Conservation (phyloP, 2,888 invertebrate genomes). For the Leucophenga maculata region DNA sequence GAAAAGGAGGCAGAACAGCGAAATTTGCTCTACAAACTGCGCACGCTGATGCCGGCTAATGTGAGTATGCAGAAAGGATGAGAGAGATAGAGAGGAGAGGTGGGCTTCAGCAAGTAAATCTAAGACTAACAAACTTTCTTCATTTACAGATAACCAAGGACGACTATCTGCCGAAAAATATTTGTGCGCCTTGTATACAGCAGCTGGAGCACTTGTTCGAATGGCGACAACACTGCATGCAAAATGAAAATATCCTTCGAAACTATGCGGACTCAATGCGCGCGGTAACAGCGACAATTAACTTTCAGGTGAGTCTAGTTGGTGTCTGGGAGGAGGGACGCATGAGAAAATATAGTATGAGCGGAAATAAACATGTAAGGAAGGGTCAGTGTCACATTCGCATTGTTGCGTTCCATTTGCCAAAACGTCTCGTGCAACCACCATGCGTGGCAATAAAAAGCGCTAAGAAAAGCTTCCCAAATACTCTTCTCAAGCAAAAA, state of each 20-base stretch:
- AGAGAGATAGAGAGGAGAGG: neutral
- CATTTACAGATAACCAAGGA: constrained; percentile 78
- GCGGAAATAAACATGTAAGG: neutral
- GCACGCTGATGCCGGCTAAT: constrained; percentile 80
- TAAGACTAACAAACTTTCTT: neutral
- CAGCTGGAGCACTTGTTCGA: constrained; percentile 80
- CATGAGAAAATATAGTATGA: constrained; percentile 1
- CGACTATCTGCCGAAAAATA: constrained; percentile 81
- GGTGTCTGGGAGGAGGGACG: constrained; percentile 29
- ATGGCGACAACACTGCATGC: constrained; percentile 79
- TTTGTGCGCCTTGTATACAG: constrained; percentile 79
- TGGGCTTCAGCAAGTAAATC: constrained; percentile 22
- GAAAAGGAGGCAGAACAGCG: constrained; percentile 82
- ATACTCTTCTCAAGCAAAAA: neutral
- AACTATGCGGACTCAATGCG: constrained; percentile 81
- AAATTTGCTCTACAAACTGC: constrained; percentile 80
- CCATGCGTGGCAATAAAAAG: too few relatives aligned
- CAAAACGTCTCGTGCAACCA: constrained; percentile 10
- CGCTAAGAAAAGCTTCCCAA: neutral
- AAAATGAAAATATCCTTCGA: constrained; percentile 78
- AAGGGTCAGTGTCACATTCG: constrained; percentile 4
- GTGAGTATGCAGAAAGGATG: constrained; percentile 72
- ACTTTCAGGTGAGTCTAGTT: constrained; percentile 75
- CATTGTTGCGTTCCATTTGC: constrained; percentile 3
- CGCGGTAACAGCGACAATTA: constrained; percentile 79